Evolutionary conservation across 2,797 vertebrate genomes (phyloP).

Genomic region (Channallabes apus): DNA sequence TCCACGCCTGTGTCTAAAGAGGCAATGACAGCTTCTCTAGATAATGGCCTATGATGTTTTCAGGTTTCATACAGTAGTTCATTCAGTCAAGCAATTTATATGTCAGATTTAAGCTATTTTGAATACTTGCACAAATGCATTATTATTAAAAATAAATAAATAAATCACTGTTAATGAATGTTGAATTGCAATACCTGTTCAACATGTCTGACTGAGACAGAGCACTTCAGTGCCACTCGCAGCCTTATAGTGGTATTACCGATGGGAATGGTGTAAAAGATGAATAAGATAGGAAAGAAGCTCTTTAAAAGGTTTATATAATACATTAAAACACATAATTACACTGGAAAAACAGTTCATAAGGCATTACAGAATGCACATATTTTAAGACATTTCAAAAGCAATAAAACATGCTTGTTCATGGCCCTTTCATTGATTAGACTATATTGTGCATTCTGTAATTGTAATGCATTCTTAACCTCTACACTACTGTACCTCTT

Average conservation of each 20-base stretch:
- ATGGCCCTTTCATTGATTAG: slow-evolving; percentile 3
- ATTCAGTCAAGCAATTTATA: background rate
- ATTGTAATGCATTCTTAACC: background rate
- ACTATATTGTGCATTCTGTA: background rate
- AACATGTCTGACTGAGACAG: background rate
- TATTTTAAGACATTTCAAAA: background rate
- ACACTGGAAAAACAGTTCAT: background rate
- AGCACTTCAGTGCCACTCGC: background rate
- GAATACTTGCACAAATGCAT: background rate
- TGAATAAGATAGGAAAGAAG: background rate
- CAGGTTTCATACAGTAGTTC: background rate
- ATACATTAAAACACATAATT: too few relatives aligned
- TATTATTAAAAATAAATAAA: background rate
- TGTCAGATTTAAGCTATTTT: background rate
- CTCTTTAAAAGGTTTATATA: background rate
- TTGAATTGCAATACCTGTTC: background rate
- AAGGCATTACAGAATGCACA: background rate
- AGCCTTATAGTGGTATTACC: background rate
- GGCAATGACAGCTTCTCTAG: background rate
- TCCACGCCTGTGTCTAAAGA: background rate
- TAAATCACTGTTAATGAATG: background rate
- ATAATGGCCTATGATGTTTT: background rate
- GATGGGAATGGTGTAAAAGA: background rate
- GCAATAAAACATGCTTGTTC: slow-evolving; percentile 18
- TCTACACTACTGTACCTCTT: background rate